phyloP scores from a whole-genome alignment of 1,140 invertebrate species.

The Euwallacea similis region DNA sequence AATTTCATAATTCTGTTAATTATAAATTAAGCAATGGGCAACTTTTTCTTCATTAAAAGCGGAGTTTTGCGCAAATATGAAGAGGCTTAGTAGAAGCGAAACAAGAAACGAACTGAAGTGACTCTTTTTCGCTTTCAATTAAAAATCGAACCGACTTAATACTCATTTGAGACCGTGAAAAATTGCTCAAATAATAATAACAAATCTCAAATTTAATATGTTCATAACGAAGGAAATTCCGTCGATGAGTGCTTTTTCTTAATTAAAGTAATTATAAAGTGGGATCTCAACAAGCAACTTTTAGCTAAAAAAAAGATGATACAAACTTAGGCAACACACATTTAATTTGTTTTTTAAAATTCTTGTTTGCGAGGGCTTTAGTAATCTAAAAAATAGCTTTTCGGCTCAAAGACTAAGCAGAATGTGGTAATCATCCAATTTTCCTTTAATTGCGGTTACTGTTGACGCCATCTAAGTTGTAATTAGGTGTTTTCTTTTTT shows the following conservation, averaged over 20 bases:
- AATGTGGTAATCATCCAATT: slow-evolving; percentile 4
- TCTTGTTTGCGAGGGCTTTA: not conserved
- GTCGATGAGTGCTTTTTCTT: slow-evolving; percentile 46
- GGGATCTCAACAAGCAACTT: slow-evolving; percentile 42
- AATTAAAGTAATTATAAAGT: slow-evolving; percentile 49
- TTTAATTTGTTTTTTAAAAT: slow-evolving; percentile 18
- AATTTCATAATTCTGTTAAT: too few species aligned
- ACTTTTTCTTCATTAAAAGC: not conserved
- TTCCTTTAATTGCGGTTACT: not conserved
- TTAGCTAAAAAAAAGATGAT: slow-evolving; percentile 14
- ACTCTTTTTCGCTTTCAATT: too few species aligned
- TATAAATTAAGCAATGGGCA: not conserved
- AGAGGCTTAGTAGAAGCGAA: too few species aligned
- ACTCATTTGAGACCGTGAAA: slow-evolving; percentile 9
- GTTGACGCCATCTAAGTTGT: not conserved
- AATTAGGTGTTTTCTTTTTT: not conserved
- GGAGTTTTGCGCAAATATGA: too few species aligned
- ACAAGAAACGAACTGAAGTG: too few species aligned
- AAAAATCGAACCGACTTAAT: slow-evolving; percentile 1
- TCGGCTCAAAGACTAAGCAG: not conserved
- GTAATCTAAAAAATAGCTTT: not conserved
- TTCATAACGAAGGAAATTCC: slow-evolving; percentile 42
- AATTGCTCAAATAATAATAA: slow-evolving; percentile 40
- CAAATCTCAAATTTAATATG: slow-evolving; percentile 39
- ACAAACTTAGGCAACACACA: slow-evolving; percentile 21